Conservation (phyloP, 1,140 invertebrate genomes). For the Anastrepha ludens region DNA sequence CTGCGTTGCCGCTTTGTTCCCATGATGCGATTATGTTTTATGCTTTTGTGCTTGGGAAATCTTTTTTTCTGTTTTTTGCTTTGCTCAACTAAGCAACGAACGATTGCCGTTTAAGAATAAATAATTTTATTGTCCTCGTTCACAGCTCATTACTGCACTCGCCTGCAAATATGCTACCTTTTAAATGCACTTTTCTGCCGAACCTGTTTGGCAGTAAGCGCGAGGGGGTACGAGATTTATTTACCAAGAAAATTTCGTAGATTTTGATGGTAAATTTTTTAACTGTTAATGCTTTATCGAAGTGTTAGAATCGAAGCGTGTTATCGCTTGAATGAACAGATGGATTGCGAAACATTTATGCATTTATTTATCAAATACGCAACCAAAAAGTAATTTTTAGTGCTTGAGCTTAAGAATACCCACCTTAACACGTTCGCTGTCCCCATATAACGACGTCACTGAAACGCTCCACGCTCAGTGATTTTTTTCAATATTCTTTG, state of each 20-base stretch:
- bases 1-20: constrained; percentile 41
- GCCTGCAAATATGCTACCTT: background rate
- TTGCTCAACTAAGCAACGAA: background rate
- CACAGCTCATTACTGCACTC: constrained; percentile 30
- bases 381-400: too few species aligned
- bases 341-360: too few species aligned
- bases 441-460: too few species aligned
- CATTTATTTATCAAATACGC: too few species aligned
- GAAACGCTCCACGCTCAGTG: too few species aligned
- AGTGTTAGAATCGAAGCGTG: too few species aligned
- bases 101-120: background rate
- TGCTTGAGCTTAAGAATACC: too few species aligned
- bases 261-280: too few species aligned
- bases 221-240: background rate
- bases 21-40: constrained; percentile 45
- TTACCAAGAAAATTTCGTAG: background rate
- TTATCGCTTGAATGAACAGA: too few species aligned
- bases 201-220: background rate
- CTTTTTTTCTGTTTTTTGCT: background rate
- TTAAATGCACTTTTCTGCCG: background rate
- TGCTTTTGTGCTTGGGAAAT: constrained; percentile 36
- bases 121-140: background rate
- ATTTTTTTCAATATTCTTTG: too few species aligned
- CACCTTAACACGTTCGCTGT: too few species aligned
- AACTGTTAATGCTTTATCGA: background rate